Evolutionary conservation across 2,797 vertebrate species (phyloP).

Genomic region (Lepus townsendii): DNA sequence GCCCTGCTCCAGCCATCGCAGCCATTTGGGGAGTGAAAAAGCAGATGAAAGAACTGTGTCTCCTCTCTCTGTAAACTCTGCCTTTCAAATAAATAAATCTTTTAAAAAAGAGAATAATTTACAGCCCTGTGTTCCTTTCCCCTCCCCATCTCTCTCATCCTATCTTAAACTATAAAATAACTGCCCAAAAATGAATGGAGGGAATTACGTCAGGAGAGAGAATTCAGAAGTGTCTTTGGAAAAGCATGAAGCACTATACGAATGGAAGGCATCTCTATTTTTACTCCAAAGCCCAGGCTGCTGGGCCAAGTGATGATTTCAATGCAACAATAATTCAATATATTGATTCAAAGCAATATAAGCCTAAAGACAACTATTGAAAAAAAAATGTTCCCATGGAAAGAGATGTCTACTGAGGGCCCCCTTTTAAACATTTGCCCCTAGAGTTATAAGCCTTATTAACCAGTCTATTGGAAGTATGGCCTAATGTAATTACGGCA

Average conservation of each 20-base stretch:
- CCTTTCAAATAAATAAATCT: too few species aligned
- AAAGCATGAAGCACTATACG: background rate
- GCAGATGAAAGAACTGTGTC: too few species aligned
- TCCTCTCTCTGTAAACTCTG: too few species aligned
- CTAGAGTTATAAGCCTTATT: constrained; percentile 81
- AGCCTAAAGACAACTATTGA: background rate
- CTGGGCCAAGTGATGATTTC: background rate
- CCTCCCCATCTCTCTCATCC: background rate
- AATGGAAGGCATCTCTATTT: background rate
- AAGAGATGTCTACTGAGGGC: background rate
- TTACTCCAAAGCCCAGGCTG: background rate
- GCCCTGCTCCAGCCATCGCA: too few species aligned
- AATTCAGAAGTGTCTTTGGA: background rate
- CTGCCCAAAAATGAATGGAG: background rate
- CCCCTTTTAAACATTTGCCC: constrained; percentile 68
- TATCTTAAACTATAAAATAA: background rate
- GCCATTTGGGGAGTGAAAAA: too few species aligned
- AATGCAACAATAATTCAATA: constrained; percentile 22
- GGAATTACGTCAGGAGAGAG: background rate
- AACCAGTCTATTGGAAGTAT: constrained; percentile 83
- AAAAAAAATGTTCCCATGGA: constrained; percentile 1
- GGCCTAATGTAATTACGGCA: constrained; percentile 84
- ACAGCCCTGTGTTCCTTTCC: rapidly evolving
- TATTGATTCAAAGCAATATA: constrained; percentile 15
- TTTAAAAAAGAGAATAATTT: background rate